Percentiles rank a stretch among this genome's conserved stretches.
Evolutionary conservation across 2,888 invertebrate genomes (phyloP).

Genomic region (Caenorhabditis virilis): DNA sequence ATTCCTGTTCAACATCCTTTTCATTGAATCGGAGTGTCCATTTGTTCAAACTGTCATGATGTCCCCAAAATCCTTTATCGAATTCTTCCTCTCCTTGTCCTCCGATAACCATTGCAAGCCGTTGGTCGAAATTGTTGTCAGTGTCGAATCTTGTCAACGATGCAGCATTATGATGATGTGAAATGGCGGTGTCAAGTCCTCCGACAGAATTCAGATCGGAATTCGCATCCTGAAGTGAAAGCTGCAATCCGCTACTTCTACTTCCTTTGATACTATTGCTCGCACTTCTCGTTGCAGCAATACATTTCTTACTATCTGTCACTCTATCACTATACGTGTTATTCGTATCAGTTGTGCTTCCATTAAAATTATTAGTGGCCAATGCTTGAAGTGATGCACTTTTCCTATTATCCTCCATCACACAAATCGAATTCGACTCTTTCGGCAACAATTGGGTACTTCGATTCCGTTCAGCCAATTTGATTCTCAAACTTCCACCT

Average conservation of each 20-base stretch:
- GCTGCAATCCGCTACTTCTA: conserved; percentile 62
- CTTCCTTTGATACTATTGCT: conserved; percentile 64
- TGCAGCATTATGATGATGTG: conserved; percentile 68
- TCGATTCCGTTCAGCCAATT: conserved; percentile 56
- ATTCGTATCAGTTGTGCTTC: conserved; percentile 41
- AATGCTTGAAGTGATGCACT: conserved; percentile 65
- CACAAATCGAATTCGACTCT: conserved; percentile 61
- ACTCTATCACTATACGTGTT: conserved; percentile 44
- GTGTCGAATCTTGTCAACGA: conserved; percentile 67
- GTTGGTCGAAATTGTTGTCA: conserved; percentile 67
- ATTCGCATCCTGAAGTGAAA: conserved; percentile 57
- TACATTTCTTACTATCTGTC: conserved; percentile 18
- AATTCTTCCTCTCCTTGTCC: conserved; percentile 49
- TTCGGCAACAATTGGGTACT: conserved; percentile 51
- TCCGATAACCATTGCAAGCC: conserved; percentile 62
- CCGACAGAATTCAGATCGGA: conserved; percentile 65
- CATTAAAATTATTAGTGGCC: conserved; percentile 52
- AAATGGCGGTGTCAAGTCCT: conserved; percentile 67
- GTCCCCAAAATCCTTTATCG: conserved; percentile 58
- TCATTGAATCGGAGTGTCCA: conserved; percentile 84
- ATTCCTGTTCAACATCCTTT: conserved; percentile 66
- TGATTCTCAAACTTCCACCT: conserved; percentile 61
- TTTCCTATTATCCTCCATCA: conserved; percentile 62
- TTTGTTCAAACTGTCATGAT: conserved; percentile 74
- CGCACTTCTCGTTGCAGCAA: conserved; percentile 57